Percentiles rank a stretch among this genome's conserved stretches.
phyloP scores from a whole-genome alignment of 2,888 invertebrate species.

The Teleogryllus oceanicus region DNA sequence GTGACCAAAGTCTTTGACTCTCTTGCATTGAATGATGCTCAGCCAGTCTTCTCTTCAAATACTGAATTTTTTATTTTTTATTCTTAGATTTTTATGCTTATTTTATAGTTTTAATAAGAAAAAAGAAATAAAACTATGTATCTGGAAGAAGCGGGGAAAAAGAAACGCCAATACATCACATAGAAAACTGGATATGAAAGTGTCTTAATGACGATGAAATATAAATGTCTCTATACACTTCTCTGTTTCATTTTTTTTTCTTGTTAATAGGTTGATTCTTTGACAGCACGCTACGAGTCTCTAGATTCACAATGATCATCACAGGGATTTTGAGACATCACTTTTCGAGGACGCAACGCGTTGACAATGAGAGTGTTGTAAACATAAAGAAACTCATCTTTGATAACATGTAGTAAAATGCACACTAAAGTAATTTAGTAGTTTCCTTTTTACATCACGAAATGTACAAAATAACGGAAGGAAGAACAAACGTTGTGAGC shows the following conservation, averaged over 20 bases:
- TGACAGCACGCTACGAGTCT: slow-evolving; percentile 18
- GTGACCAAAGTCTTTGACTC: slow-evolving; percentile 23
- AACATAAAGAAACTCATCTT: slow-evolving; percentile 8
- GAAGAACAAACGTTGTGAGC: neutral
- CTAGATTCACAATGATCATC: slow-evolving; percentile 24
- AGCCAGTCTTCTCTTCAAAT: slow-evolving; percentile 33
- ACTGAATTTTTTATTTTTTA: slow-evolving; percentile 32
- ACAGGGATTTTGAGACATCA: slow-evolving; percentile 27
- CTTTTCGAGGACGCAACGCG: slow-evolving; percentile 27
- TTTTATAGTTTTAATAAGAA: slow-evolving; percentile 25
- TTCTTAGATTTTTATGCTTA: slow-evolving; percentile 26
- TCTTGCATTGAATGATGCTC: slow-evolving; percentile 22
- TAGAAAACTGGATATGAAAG: slow-evolving; percentile 18
- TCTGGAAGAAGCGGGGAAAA: slow-evolving; percentile 29
- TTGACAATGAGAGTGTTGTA: slow-evolving; percentile 22
- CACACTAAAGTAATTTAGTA: neutral
- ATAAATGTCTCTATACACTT: slow-evolving; percentile 19
- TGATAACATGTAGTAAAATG: neutral
- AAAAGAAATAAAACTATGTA: slow-evolving; percentile 21
- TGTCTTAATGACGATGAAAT: slow-evolving; percentile 18
- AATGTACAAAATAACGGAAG: slow-evolving; percentile 22
- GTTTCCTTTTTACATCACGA: neutral
- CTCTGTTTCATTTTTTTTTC: neutral
- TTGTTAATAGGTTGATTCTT: slow-evolving; percentile 4
- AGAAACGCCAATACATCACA: slow-evolving; percentile 22